Evolutionary conservation across 2,797 vertebrate species (phyloP).

Genomic region (Fundulus diaphanus): DNA sequence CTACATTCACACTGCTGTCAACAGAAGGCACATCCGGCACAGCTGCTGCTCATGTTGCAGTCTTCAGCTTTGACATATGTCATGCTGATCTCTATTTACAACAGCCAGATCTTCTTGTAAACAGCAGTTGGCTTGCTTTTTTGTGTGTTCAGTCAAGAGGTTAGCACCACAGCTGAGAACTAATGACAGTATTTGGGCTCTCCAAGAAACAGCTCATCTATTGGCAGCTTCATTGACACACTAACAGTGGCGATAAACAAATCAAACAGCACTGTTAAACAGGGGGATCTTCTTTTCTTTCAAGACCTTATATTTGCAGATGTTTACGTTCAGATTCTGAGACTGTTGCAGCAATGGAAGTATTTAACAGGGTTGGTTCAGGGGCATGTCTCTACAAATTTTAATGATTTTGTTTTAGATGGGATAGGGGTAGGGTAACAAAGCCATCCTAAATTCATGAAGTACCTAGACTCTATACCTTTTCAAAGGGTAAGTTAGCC

Average conservation of each 20-base stretch:
- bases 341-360: no score
- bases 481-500: no score
- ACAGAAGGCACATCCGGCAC: constrained; percentile 46
- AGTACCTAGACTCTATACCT: no score
- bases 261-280: background rate
- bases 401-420: no score
- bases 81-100: constrained; percentile 31
- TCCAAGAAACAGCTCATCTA: constrained; percentile 6
- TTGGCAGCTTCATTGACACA: constrained; percentile 13
- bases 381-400: no score
- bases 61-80: constrained; percentile 43
- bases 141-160: constrained; percentile 6
- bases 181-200: background rate
- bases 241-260: background rate
- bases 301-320: background rate
- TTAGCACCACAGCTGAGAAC: constrained; percentile 13
- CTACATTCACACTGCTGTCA: constrained; percentile 38
- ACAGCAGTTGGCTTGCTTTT: constrained; percentile 27
- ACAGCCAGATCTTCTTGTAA: constrained; percentile 19
- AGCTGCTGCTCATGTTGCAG: constrained; percentile 54
- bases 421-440: no score
- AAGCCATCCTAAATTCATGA: no score
- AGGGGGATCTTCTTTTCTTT: background rate
- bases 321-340: background rate
- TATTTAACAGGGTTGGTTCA: no score